Evolutionary conservation across 1,140 invertebrate species (phyloP).

Genomic region (Drosophila chauvacae): DNA sequence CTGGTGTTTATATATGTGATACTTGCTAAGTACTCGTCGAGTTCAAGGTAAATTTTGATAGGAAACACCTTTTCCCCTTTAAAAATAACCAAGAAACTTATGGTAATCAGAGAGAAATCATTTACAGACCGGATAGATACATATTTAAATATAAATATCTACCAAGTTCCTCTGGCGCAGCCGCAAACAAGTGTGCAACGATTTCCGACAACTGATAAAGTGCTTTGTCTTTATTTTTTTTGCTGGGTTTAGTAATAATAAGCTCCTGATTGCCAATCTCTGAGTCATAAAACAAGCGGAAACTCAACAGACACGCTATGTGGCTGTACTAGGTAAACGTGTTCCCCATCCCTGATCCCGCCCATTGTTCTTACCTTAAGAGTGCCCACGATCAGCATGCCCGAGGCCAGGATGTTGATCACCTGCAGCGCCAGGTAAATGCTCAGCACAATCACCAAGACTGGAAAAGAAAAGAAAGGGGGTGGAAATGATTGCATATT

Average conservation of each 20-base stretch:
- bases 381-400: conserved; percentile 55
- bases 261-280: neutral
- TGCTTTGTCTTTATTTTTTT: neutral
- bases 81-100: neutral
- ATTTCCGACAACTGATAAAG: neutral
- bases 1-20: neutral
- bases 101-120: neutral
- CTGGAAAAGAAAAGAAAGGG: conserved; percentile 1
- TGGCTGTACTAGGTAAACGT: too few species aligned
- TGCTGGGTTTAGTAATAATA: neutral
- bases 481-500: neutral
- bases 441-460: conserved; percentile 24
- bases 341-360: neutral
- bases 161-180: neutral
- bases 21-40: neutral
- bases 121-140: neutral
- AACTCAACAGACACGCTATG: conserved; percentile 1
- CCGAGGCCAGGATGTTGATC: conserved; percentile 52
- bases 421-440: conserved; percentile 41
- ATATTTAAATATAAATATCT: neutral
- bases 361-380: conserved; percentile 41
- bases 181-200: neutral
- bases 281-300: conserved; percentile 1
- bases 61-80: neutral
- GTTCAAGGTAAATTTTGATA: neutral